Conservation (phyloP, 2,797 vertebrate species). For the Leptoclinus maculatus region DNA sequence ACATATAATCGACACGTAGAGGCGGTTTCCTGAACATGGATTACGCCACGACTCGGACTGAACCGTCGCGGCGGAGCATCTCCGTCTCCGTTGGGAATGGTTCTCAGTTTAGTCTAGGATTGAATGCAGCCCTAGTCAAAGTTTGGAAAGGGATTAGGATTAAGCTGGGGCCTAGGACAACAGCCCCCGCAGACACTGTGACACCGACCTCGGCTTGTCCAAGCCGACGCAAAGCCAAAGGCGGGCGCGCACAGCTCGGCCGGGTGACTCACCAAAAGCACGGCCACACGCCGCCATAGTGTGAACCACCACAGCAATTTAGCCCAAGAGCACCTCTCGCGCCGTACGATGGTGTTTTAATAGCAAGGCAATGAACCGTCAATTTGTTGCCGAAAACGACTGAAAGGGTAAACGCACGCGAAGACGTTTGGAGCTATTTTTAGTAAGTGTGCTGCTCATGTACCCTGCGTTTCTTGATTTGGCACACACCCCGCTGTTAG, state of each 20-base stretch:
- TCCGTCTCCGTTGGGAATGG: constrained; percentile 33
- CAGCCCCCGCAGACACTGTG: constrained; percentile 59
- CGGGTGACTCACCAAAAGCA: constrained; percentile 67
- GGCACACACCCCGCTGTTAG: constrained; percentile 36
- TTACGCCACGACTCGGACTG: constrained; percentile 26
- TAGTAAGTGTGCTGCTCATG: constrained; percentile 48
- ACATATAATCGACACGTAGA: constrained; percentile 75
- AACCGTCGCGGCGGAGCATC: constrained; percentile 52
- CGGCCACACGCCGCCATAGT: constrained; percentile 42
- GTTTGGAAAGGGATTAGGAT: constrained; percentile 73
- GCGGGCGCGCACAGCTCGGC: constrained; percentile 45
- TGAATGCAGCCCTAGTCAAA: constrained; percentile 56
- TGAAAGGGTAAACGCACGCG: constrained; percentile 34
- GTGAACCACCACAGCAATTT: constrained; percentile 51
- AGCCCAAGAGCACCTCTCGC: constrained; percentile 54
- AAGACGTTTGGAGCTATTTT: constrained; percentile 65
- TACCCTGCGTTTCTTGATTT: constrained; percentile 43
- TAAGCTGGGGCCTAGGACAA: constrained; percentile 64
- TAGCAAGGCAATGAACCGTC: constrained; percentile 60
- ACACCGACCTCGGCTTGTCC: constrained; percentile 63
- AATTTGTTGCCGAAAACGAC: constrained; percentile 51
- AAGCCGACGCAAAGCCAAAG: constrained; percentile 63
- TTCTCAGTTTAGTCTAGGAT: constrained; percentile 62
- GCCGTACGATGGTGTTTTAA: constrained; percentile 47
- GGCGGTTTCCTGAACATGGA: constrained; percentile 67